Percentiles rank a stretch among this genome's conserved stretches.
These are phyloP conservation scores for Odontamblyopus lacepedii DNA, from an alignment of 2,797 vertebrate species.

Conservation along the genomic window DNA sequence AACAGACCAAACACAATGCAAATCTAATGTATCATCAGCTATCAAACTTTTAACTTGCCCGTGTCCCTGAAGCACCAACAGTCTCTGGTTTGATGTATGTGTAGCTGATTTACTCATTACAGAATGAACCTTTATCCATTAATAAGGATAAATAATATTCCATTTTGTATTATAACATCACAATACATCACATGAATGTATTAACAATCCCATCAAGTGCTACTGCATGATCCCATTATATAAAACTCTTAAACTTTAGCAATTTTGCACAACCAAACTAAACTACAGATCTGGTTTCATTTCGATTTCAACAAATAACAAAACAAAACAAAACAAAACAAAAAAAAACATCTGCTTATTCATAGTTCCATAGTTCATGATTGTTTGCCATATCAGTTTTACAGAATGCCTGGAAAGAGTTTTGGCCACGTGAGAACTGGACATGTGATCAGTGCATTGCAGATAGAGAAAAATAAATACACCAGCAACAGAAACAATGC, in stretches of 20 bases:
- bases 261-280: no score
- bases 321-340: no score
- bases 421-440: slow-evolving; percentile 15
- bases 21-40: not conserved
- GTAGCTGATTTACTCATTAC: not conserved
- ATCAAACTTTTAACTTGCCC: not conserved
- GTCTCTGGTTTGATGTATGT: not conserved
- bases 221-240: no score
- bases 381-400: slow-evolving; percentile 8
- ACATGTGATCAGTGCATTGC: slow-evolving; percentile 21
- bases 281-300: no score
- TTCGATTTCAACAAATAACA: no score
- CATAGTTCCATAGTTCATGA: not conserved
- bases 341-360: no score
- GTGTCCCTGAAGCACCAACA: not conserved
- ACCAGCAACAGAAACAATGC: not conserved
- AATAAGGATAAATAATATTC: not conserved
- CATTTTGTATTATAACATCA: not conserved
- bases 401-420: not conserved
- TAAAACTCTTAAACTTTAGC: no score
- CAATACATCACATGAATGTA: no score
- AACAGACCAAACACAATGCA: not conserved
- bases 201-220: no score
- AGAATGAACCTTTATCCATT: not conserved
- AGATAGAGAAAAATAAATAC: not conserved